Conservation (phyloP, 2,113 vertebrate genomes). For the Tringa solitaria region DNA sequence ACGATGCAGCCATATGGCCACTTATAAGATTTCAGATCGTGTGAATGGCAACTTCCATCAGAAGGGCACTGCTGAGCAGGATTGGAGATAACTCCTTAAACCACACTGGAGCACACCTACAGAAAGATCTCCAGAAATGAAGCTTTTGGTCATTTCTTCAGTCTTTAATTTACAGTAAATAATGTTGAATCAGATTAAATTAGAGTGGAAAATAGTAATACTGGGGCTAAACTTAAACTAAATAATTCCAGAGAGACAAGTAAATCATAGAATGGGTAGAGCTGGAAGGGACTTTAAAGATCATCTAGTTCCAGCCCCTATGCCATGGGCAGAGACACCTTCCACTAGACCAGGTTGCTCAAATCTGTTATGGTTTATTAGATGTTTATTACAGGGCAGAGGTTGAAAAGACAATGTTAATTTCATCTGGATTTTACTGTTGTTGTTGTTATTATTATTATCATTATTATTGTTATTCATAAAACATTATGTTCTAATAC, state of each 20-base stretch:
- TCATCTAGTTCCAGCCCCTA: neutral
- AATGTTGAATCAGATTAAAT: neutral
- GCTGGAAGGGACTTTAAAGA: neutral
- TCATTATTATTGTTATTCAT: neutral
- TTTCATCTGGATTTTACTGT: neutral
- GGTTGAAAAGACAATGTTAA: neutral
- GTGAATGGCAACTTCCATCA: neutral
- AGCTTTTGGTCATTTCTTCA: neutral
- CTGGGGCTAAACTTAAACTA: neutral
- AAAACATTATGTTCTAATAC: neutral
- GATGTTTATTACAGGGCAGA: neutral
- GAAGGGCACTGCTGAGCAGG: neutral
- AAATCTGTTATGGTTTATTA: neutral
- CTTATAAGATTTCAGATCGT: neutral
- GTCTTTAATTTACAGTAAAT: neutral
- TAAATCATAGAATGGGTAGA: neutral
- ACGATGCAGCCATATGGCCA: neutral
- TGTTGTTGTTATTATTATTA: neutral
- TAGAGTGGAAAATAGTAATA: neutral
- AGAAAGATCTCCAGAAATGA: neutral
- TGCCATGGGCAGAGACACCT: neutral
- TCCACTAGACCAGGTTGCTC: neutral
- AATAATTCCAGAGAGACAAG: neutral
- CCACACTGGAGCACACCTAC: neutral
- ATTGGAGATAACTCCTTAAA: neutral